phyloP scores from a whole-genome alignment of 2,888 invertebrate species.

The Limnephilus marmoratus region DNA sequence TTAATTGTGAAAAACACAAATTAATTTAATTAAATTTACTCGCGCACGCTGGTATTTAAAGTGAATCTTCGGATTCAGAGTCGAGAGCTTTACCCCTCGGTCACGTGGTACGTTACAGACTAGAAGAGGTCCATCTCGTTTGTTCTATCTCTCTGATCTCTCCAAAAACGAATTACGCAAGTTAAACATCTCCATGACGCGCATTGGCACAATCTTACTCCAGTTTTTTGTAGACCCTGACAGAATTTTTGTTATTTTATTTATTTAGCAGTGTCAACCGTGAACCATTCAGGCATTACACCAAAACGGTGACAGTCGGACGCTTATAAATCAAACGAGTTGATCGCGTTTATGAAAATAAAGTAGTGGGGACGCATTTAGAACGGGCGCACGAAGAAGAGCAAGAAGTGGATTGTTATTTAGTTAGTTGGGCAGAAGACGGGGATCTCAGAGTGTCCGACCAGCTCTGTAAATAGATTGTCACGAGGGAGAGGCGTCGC shows the following conservation, averaged over 20 bases:
- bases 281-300: neutral
- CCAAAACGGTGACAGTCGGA: slow-evolving; percentile 42
- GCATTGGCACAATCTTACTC: slow-evolving; percentile 20
- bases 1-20: too few relatives aligned
- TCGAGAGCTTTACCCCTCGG: too few relatives aligned
- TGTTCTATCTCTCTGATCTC: neutral
- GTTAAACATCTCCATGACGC: slow-evolving; percentile 26
- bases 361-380: slow-evolving; percentile 23
- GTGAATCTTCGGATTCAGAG: too few relatives aligned
- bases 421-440: slow-evolving; percentile 39
- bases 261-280: neutral
- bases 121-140: neutral
- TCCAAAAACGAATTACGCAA: slow-evolving; percentile 14
- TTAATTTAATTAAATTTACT: too few relatives aligned
- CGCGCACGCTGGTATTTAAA: too few relatives aligned
- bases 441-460: slow-evolving; percentile 54
- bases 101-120: too few relatives aligned
- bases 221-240: slow-evolving; percentile 21
- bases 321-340: slow-evolving; percentile 44
- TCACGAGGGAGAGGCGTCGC: slow-evolving; percentile 58
- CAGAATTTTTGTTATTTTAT: neutral
- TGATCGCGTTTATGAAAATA: slow-evolving; percentile 47
- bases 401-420: slow-evolving; percentile 51
- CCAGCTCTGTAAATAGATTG: slow-evolving; percentile 60
- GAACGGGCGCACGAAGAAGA: slow-evolving; percentile 40